Base-by-base conservation (phyloP, 92 coral and sea anemone genomes). In the Epizoanthus rinbou region DNA sequence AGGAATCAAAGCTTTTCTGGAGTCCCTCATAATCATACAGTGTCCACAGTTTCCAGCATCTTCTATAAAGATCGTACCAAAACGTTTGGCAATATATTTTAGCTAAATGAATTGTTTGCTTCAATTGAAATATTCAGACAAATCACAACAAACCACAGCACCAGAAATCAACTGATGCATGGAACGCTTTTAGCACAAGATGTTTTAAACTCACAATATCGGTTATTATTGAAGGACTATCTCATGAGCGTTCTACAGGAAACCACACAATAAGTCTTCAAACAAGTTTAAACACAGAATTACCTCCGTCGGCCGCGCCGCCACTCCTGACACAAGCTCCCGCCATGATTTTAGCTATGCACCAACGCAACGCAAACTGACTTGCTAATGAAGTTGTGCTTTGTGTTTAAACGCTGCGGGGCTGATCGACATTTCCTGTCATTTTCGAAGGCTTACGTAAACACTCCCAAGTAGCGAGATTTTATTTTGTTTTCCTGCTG, bases 261-360 rank as follows among this genome's bases (percentile, higher is more conserved):
- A 43, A 18, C n/a, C 56, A 53, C 1, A 47, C 24, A 22, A 5
- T 1, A 15, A 8, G 21, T 14, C 19, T 28, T 56, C 6, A 25
- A 56, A 15, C 35, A 23, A 19, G 21, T 18, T 28, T 53, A 28
- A 56, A 56, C 11, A 41, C 21, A 19, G 57, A 71, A 24, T 53
- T 74, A 74, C 80, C 80, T 74, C 43, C 9, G n/a, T 10, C 21
- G 6, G 37, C 22, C 1, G 43, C 54, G 56, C 41, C 56, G 64
- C 4, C 56, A 50, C 4, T 58, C 13, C 68, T 24, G 24, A 37
- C 81, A 35, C 67, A 75, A 58, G 43, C 0, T 18, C 58, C 81
- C 81, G 81, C 81, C 81, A 75, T 75, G 69, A 58, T 75, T 75
- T 57, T 58, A 22, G 59, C 60, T 75, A 65, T 67, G 81, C 81